Evolutionary conservation across 2,113 vertebrate species (phyloP), one percentile per base, ranked within the genome.

Genomic region (Oreotrochilus melanogaster): DNA sequence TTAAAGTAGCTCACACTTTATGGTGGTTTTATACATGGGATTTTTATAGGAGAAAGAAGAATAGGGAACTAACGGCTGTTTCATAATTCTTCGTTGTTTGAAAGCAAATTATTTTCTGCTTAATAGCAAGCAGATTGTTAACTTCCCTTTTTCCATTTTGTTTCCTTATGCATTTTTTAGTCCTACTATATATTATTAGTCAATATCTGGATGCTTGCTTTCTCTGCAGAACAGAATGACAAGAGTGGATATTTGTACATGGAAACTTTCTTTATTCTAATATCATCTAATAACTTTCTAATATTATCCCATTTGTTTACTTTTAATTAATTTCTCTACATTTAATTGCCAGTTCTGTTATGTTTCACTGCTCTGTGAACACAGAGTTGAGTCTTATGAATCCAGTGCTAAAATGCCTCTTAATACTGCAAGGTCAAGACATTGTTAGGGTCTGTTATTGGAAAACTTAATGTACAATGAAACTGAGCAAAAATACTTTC

Each of bases 61-160:
- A 50, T 24, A 82, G 30, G 21, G 42, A 81, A 61, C 1, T 0
- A 64, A 10, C 72, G 22, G 3, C 6, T 76, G 30, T 48, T 69
- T 39, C 30, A 50, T 93, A 88, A 61, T 65, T 88, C 53, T 31
- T 18, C 76, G 65, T 61, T 85, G 45, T 93, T 93, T 93, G 93
- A 93, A 92, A 86, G 14, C 12, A 58, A 83, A 45, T 88, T 86
- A 11, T 86, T 86, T 95, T 25, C 48, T 54, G 8, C 33, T 85
- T 86, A 80, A 89, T 64, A 90, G 9, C 50, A 81, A 91, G 45
- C 65, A 94, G 79, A 86, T 82, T 76, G n/a, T 30, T 95, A 72
- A 86, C 19, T 84, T 78, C 57, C 7, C n/a, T 83, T 86, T 75
- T 43, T 61, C 15, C 58, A 3, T 78, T 76, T 86, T 65, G 47